Base-by-base conservation (phyloP, 2,113 vertebrate genomes). In the Polypterus bichir region DNA sequence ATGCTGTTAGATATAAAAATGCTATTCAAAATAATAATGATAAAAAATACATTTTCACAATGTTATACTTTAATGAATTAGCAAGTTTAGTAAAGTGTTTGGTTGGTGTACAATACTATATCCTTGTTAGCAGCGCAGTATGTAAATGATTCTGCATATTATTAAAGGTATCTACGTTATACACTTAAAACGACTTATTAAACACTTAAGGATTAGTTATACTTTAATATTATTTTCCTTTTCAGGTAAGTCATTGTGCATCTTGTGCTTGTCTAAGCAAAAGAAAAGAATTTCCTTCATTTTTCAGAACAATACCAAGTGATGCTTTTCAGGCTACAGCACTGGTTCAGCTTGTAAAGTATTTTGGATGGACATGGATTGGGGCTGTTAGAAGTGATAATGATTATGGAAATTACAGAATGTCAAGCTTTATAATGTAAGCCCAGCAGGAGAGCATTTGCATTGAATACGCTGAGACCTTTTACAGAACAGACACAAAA, bases 331-430 rank as follows among this genome's bases (percentile, higher is more conserved):
- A 62, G 48, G 7, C 60, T 10, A 62, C 46, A 9, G 60, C 60
- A 48, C 46, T 62, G 46, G 46, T 46, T 8, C 10, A 49, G 46
- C 48, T 62, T 46, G 60, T 64, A 44, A 46, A 59, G 49, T 11
- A 5, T 1, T 64, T 64, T 57, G 63, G 63, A 45, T 64, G 63
- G 63, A 64, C 46, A 2, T 64, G 63, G 63, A 48, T 64, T 47
- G 63, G 63, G 9, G 58, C 63, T 10, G 10, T 64, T 47, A 59
- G 63, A 46, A 53, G 57, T 46, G 58, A 64, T 57, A 64, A 5
- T 7, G 63, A 64, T 59, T 64, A 64, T 49, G 63, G 63, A 11
- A 59, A 59, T 44, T 56, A 57, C 49, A 54, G 62, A 45, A 61
- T 61, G 49, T 5, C 48, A 3, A 49, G n/a, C 6, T 52, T 5